Evolutionary conservation across 2,888 invertebrate genomes (phyloP).

Genomic region (Nasonovia ribisnigri): DNA sequence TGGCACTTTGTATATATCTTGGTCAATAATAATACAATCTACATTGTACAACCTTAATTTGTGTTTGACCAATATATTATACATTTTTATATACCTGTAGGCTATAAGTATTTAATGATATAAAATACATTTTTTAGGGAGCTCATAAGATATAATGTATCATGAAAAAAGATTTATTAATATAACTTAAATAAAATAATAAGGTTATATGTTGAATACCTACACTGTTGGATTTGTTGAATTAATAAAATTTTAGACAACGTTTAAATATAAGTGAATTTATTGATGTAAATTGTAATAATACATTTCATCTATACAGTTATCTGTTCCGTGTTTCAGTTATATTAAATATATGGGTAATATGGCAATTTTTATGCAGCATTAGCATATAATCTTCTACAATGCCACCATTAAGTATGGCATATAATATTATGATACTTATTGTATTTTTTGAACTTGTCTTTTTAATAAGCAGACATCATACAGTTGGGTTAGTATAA

Average conservation of each 20-base stretch:
- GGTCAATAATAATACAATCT: slow-evolving; percentile 31
- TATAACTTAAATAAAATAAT: slow-evolving; percentile 7
- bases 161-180: background rate
- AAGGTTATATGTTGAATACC: background rate
- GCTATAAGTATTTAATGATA: background rate
- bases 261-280: background rate
- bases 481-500: background rate
- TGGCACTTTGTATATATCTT: slow-evolving; percentile 29
- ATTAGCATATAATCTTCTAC: no score
- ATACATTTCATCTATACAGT: no score
- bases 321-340: background rate
- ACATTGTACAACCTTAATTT: background rate
- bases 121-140: background rate
- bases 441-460: background rate
- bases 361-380: background rate
- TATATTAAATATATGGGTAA: background rate
- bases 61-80: slow-evolving; percentile 27
- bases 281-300: no score
- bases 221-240: background rate
- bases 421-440: background rate
- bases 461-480: background rate
- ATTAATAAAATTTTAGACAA: slow-evolving; percentile 8
- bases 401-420: no score
- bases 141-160: background rate
- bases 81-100: background rate